Percentiles rank a stretch among this genome's conserved stretches.
phyloP scores from a whole-genome alignment of 2,113 vertebrate species.

The Aphyosemion australe region DNA sequence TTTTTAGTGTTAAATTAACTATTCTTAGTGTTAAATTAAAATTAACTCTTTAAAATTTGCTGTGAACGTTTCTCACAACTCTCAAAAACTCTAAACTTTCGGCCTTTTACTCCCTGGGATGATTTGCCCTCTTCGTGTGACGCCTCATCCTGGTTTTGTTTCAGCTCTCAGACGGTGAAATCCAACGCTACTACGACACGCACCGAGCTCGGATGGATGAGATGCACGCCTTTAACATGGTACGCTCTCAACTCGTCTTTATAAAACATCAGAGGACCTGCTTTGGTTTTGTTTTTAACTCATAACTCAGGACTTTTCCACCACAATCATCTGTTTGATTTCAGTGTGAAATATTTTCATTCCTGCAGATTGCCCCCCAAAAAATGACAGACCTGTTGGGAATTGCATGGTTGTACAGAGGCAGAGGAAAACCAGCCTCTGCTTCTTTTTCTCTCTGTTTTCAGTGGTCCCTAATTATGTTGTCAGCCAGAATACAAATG shows the following conservation, averaged over 20 bases:
- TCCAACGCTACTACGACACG: slow-evolving; percentile 86
- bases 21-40: too few relatives aligned
- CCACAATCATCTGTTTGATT: slow-evolving; percentile 7
- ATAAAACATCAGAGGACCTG: neutral
- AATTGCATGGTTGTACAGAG: slow-evolving; percentile 17
- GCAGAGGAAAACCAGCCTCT: slow-evolving; percentile 24
- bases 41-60: too few relatives aligned
- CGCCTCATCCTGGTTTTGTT: neutral
- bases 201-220: slow-evolving; percentile 86
- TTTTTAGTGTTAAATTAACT: too few relatives aligned
- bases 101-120: neutral
- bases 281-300: slow-evolving; percentile 3
- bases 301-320: neutral
- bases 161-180: slow-evolving; percentile 80
- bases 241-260: slow-evolving; percentile 56
- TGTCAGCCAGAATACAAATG: slow-evolving; percentile 42
- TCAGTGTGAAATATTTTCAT: slow-evolving; percentile 6
- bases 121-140: neutral
- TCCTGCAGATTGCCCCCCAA: slow-evolving; percentile 19
- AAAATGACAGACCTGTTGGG: slow-evolving; percentile 14
- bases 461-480: slow-evolving; percentile 47
- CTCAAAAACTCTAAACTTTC: slow-evolving; percentile 7
- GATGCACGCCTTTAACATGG: slow-evolving; percentile 95
- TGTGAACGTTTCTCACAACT: slow-evolving; percentile 9
- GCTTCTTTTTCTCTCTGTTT: slow-evolving; percentile 8